Evolutionary conservation across 2,113 vertebrate species (phyloP).

Genomic region (Chamaetylas fuelleborni): DNA sequence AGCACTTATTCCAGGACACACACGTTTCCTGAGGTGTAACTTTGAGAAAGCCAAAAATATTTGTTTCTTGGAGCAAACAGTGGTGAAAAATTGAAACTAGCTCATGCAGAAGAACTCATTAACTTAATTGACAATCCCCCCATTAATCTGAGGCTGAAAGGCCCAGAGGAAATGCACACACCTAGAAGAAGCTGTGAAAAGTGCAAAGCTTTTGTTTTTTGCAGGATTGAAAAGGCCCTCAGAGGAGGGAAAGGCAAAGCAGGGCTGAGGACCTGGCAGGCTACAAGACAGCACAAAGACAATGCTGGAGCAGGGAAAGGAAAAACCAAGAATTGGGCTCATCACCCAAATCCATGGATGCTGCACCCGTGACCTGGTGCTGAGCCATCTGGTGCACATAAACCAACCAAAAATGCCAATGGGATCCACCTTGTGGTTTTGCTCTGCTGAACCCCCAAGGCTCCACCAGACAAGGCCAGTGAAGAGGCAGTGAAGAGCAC

Average conservation of each 20-base stretch:
- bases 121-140: background rate
- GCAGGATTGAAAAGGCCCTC: background rate
- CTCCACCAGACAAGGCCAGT: background rate
- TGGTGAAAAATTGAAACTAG: background rate
- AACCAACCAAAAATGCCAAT: background rate
- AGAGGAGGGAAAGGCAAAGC: background rate
- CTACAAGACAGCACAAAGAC: background rate
- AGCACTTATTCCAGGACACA: conserved; percentile 4
- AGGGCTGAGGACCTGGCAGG: background rate
- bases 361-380: background rate
- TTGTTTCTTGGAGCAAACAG: conserved; percentile 1
- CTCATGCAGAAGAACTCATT: background rate
- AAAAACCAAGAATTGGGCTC: background rate
- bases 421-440: background rate
- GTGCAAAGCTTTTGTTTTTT: background rate
- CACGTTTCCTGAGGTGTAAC: background rate
- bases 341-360: fast-evolving
- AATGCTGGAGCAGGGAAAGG: background rate
- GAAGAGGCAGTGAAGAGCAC: background rate
- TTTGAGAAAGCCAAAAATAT: background rate
- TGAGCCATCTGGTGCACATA: background rate
- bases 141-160: background rate
- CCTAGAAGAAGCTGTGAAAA: background rate
- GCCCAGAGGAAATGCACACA: background rate
- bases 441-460: background rate